Percentiles rank a stretch among this genome's conserved stretches.
These are phyloP conservation scores for Sebastes variabilis DNA, from an alignment of 2,797 vertebrate species.

Conservation along the genomic window DNA sequence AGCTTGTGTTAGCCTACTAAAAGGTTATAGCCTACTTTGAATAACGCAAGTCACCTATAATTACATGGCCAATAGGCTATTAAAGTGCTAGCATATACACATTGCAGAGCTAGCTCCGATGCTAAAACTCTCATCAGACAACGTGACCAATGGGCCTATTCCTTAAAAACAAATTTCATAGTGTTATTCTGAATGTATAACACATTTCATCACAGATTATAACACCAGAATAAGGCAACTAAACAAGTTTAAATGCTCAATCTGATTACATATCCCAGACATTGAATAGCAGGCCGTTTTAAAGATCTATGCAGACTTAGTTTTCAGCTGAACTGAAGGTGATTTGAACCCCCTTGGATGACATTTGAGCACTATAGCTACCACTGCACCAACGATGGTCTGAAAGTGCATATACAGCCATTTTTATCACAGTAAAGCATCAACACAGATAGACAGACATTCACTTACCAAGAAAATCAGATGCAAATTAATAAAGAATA, in stretches of 20 bases:
- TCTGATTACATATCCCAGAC: not conserved
- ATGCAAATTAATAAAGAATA: constrained; percentile 57
- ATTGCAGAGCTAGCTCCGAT: not conserved
- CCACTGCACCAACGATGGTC: constrained; percentile 58
- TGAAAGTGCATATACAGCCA: constrained; percentile 70
- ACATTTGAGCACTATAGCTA: constrained; percentile 46
- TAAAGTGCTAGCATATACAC: not conserved
- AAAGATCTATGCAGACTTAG: not conserved
- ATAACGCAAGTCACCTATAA: not conserved
- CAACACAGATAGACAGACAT: constrained; percentile 67
- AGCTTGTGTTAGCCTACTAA: not conserved
- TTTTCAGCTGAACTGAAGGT: constrained; percentile 44
- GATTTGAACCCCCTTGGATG: constrained; percentile 42
- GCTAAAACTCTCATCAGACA: not conserved
- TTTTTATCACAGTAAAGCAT: constrained; percentile 73
- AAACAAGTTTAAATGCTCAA: not conserved
- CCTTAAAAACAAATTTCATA: not conserved
- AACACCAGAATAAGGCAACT: constrained; percentile 6
- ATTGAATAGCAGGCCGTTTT: not conserved
- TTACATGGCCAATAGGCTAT: not conserved
- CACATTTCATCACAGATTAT: not conserved
- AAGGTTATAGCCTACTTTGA: not conserved
- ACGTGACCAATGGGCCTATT: not conserved
- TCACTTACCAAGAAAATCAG: constrained; percentile 66
- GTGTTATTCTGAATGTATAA: not conserved